Base-by-base conservation (phyloP, 2,888 invertebrate species). In the Eristalinus sepulchralis region DNA sequence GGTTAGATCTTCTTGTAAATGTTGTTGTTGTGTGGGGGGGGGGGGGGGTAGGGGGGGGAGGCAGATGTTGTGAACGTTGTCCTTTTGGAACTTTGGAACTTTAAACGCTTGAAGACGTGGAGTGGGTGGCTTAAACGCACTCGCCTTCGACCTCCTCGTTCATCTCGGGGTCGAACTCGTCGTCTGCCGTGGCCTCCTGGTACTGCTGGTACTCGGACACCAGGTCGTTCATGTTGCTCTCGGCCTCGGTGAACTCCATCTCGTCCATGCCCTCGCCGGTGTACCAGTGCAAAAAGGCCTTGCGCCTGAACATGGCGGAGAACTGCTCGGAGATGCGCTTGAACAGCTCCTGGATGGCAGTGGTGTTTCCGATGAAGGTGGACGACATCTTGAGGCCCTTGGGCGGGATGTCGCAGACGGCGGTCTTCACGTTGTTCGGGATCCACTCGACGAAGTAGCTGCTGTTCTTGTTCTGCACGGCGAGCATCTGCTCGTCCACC, bases 171-270 rank as follows among this genome's bases (percentile, higher is more conserved):
- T 97, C 97, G 76, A 96, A 97, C 91, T 97, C 97, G 90, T 97
- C 97, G 88, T 97, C 97, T 31, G 96, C 96, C 0, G 97, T 96
- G 9, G 97, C 97, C 92, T 97, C 97, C 93, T 98, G 98, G 93
- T 98, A 98, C 92, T 98, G 97, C 92, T 98, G 97, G 93, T 98
- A 98, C 91, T 98, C 98, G 0, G 97, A 97, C 9, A 97, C 96
- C 92, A 97, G 93, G 92, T 97, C 97, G 90, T 96, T 98, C 94
- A 98, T 97, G 94, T 98, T 98, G 90, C 97, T 97, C 93, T 98
- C 98, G 1, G 98, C 98, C 91, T 98, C 98, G 71, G 97, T 97
- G 93, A 98, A 98, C 93, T 98, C 98, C 97, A 98, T 97, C 93
- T 98, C 98, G 93, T 98, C 98, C 98, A 98, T 98, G 72, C 98